Base-by-base conservation (phyloP, 92 coral and sea anemone genomes). In the Epizoanthus rinbou region DNA sequence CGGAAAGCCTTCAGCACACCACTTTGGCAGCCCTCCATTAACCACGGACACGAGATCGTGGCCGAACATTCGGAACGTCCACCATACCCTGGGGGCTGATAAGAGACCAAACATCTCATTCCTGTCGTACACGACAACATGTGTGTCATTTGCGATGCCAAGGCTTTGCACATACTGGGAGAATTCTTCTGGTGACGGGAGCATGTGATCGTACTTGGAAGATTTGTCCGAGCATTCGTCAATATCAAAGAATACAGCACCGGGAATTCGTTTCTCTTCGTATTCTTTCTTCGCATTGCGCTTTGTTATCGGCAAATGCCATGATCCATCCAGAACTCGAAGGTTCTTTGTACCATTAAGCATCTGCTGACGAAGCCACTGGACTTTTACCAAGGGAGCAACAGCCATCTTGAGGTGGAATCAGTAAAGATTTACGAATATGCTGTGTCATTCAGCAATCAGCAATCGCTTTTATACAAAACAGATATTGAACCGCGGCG, bases 81-180 rank as follows among this genome's bases (percentile, higher is more conserved):
- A 95, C 98, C 98, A 95, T 5, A 93, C 92, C 35, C 98, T 91
- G 18, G 98, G 98, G 18, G 98, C 91, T 8, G 98, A 95, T 81
- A 95, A 95, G 33, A 95, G 35, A 0, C 97, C 95, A 80, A 85
- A 88, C 17, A 80, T 90, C 28, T 83, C 94, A 70, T 88, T 90
- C 18, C 92, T 87, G 59, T 95, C 98, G 71, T 95, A 95, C 57
- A 92, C 98, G 18, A 95, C 87, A 73, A 95, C 95, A 67, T 95
- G 95, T 52, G 98, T 95, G 69, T 91, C 91, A 62, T 95, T 95
- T 15, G 88, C 69, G 23, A 95, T 90, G 37, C 98, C 98, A 19
- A 95, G 90, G 18, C 86, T 90, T 58, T 85, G 87, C 22, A 95
- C 98, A 75, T 93, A 93, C 28, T 91, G 88, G 23, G 90, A 72